These are phyloP conservation scores for Augiades crinisus DNA, from an alignment of 2,888 invertebrate genomes.

Conservation along the genomic window DNA sequence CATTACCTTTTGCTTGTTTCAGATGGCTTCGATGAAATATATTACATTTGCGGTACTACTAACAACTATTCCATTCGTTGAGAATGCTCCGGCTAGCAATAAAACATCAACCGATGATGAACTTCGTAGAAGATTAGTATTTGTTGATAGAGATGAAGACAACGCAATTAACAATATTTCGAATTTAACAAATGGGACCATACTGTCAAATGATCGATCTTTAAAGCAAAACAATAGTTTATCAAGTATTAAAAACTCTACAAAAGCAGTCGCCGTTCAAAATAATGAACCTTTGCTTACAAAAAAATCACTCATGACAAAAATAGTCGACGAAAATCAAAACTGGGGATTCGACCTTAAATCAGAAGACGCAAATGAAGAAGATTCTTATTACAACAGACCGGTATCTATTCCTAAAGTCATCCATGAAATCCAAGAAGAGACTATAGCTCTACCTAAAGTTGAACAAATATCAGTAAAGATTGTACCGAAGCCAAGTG, in stretches of 20 bases:
- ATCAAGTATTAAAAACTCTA: neutral
- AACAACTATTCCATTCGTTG: neutral
- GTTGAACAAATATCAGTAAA: neutral
- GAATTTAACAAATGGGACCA: neutral
- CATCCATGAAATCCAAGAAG: neutral
- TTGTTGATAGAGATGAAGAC: neutral
- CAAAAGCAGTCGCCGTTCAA: neutral
- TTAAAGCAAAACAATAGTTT: neutral
- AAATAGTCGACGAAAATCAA: conserved; percentile 55
- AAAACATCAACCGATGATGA: neutral
- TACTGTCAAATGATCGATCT: neutral
- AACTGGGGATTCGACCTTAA: conserved; percentile 59
- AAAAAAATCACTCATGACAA: conserved; percentile 41
- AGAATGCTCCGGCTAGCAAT: conserved; percentile 4
- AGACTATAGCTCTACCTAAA: neutral
- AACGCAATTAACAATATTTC: neutral
- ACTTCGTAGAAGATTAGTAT: neutral
- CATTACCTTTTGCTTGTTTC: neutral
- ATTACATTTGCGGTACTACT: neutral
- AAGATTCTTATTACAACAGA: conserved; percentile 30
- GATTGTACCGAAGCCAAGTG: neutral
- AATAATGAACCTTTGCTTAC: neutral
- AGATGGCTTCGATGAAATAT: conserved; percentile 3
- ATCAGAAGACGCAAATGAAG: conserved; percentile 33
- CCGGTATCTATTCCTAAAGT: conserved; percentile 31